Evolutionary conservation across 2,113 vertebrate genomes (phyloP), one percentile per base, ranked within the genome.

Genomic region (Illadopsis cleaveri): DNA sequence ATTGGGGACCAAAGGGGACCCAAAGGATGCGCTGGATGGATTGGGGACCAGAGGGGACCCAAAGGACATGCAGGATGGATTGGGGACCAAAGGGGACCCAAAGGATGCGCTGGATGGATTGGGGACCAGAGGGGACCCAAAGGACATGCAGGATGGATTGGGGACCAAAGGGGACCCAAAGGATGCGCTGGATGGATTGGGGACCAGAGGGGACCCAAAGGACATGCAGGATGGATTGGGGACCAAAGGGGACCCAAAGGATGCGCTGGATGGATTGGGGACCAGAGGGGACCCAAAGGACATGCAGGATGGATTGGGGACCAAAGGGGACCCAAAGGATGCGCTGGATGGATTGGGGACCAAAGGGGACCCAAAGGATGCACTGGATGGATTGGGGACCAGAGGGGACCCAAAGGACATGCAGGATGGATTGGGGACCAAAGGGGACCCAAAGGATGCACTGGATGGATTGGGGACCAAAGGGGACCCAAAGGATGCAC

Each of bases 311-410:
- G 54, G 12, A 44, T 33, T 76, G 1, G 84, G 42, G 6, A 56
- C 1, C 30, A 51, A 2, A 2, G 53, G 18, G 30, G 10, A 7
- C n/a, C 58, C 82, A 78, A 87, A 56, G 1, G 78, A 60, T 6
- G 2, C 0, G 0, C 6, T 83, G 35, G 45, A 11, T 10, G 31
- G 3, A 12, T 30, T 89, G 0, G 89, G 37, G 11, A 66, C 8
- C 4, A 23, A 20, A 1, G 81, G 18, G 0, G 2, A 2, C n/a
- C 94, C 92, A 64, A 95, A 81, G 1, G 78, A 76, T 25, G 20
- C 1, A 0, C 16, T 89, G 66, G 89, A 38, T 10, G 19, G 9
- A 15, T 37, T 64, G 0, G 66, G 45, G 8, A 71, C 3, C 3
- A 44, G 4, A 0, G 84, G 37, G 0, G 1, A 2, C 23, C 81